Percentiles rank a stretch among this genome's conserved stretches.
phyloP scores from a whole-genome alignment of 2,113 vertebrate genomes.

The Colinus virginianus region DNA sequence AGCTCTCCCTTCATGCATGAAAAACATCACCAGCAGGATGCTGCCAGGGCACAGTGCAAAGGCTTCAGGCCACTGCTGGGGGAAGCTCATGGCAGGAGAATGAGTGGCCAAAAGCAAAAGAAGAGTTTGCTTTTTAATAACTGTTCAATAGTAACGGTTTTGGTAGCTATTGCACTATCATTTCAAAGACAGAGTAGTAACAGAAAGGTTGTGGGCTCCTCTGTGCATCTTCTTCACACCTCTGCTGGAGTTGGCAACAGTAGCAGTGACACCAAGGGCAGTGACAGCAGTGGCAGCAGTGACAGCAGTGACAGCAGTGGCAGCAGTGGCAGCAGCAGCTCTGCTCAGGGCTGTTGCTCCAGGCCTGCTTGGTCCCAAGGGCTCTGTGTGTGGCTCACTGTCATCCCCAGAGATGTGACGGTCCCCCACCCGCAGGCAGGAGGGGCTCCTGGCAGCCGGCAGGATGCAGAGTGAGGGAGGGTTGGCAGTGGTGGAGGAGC shows the following conservation, averaged over 20 bases:
- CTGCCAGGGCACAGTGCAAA: rapidly evolving
- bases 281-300: too few relatives aligned
- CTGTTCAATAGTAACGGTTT: background rate
- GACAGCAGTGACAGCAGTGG: too few relatives aligned
- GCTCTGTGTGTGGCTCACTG: rapidly evolving
- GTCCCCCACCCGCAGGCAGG: rapidly evolving
- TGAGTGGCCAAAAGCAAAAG: too few relatives aligned
- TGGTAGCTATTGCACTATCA: background rate
- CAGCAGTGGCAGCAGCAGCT: too few relatives aligned
- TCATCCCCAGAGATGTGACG: rapidly evolving
- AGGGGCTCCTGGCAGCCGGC: rapidly evolving
- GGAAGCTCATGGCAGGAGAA: background rate
- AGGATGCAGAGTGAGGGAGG: rapidly evolving
- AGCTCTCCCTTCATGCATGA: rapidly evolving
- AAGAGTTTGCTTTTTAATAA: background rate
- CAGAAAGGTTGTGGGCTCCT: rapidly evolving
- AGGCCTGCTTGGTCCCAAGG: rapidly evolving
- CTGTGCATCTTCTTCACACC: rapidly evolving
- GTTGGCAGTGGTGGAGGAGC: background rate
- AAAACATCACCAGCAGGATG: rapidly evolving
- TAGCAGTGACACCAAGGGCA: background rate
- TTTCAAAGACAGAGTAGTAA: background rate
- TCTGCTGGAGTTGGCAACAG: background rate
- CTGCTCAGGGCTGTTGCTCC: rapidly evolving
- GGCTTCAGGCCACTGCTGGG: rapidly evolving